These are phyloP conservation scores for Panagrolaimus sp. DNA, from an alignment of 1,140 invertebrate species.

Conservation along the genomic window DNA sequence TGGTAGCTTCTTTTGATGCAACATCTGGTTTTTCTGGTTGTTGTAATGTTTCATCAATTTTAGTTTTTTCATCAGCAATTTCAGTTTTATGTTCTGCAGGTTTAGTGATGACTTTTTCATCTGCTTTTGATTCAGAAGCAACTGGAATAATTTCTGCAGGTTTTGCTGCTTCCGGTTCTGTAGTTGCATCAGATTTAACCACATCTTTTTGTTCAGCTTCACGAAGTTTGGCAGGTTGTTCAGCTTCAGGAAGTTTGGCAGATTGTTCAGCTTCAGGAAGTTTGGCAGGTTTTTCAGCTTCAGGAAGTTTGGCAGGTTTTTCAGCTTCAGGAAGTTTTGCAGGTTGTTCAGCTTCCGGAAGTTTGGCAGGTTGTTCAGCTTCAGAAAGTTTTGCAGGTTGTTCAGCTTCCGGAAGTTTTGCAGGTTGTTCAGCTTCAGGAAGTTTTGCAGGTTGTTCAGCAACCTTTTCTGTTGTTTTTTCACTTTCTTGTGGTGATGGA, in stretches of 20 bases:
- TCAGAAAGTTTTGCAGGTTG: not conserved
- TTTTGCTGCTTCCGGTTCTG: not conserved
- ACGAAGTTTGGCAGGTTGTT: not conserved
- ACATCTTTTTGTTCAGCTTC: not conserved
- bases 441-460: too few relatives aligned
- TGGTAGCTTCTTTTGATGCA: not conserved
- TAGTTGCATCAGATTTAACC: too few relatives aligned
- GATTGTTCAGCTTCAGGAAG: not conserved
- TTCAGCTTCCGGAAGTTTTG: not conserved
- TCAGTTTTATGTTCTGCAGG: not conserved
- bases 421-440: not conserved
- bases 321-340: not conserved
- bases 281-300: not conserved
- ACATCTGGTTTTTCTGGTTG: not conserved
- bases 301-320: not conserved
- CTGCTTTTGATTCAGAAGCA: not conserved
- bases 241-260: not conserved
- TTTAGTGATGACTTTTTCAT: not conserved
- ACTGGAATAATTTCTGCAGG: not conserved
- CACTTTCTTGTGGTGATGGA: too few relatives aligned
- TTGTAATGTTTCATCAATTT: not conserved
- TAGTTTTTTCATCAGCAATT: not conserved
- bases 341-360: not conserved
- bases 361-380: not conserved
- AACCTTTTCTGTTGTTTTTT: too few relatives aligned